Conservation (phyloP, 2,888 invertebrate species). For the Patella ulyssiponensis region DNA sequence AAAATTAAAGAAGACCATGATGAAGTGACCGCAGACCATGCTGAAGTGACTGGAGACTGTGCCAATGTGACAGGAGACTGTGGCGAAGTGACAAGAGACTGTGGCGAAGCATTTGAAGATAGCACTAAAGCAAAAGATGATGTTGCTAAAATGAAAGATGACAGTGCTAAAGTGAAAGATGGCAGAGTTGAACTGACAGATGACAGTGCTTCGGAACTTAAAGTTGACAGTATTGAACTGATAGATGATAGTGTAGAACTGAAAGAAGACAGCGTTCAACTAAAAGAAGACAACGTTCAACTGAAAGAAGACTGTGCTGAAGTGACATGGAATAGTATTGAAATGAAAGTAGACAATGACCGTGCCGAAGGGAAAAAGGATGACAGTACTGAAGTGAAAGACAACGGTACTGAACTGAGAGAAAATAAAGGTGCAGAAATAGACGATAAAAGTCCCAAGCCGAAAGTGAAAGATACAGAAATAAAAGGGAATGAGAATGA, state of each 20-base stretch:
- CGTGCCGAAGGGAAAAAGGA: slow-evolving; percentile 11
- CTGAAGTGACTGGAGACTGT: too few species aligned
- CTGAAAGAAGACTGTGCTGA: background rate
- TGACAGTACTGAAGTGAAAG: background rate
- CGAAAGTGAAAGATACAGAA: slow-evolving; percentile 10
- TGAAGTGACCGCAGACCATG: background rate
- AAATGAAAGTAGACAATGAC: background rate
- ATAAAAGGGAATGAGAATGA: background rate
- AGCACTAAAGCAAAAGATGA: background rate
- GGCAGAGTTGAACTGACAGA: slow-evolving; percentile 18
- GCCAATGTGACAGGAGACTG: background rate
- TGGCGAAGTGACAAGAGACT: background rate
- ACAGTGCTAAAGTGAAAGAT: background rate
- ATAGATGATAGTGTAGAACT: slow-evolving; percentile 26
- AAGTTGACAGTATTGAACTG: slow-evolving; percentile 5
- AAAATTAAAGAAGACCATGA: background rate
- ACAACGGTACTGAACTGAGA: background rate
- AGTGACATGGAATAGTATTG: background rate
- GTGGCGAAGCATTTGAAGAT: slow-evolving; percentile 13
- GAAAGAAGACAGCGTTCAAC: background rate
- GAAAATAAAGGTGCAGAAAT: background rate
- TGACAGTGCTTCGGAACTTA: slow-evolving; percentile 23
- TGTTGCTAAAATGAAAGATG: background rate
- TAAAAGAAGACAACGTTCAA: slow-evolving; percentile 1
- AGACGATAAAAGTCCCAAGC: background rate